These are phyloP conservation scores for Ligdia adustata DNA, from an alignment of 2,888 invertebrate genomes.

Conservation along the genomic window DNA sequence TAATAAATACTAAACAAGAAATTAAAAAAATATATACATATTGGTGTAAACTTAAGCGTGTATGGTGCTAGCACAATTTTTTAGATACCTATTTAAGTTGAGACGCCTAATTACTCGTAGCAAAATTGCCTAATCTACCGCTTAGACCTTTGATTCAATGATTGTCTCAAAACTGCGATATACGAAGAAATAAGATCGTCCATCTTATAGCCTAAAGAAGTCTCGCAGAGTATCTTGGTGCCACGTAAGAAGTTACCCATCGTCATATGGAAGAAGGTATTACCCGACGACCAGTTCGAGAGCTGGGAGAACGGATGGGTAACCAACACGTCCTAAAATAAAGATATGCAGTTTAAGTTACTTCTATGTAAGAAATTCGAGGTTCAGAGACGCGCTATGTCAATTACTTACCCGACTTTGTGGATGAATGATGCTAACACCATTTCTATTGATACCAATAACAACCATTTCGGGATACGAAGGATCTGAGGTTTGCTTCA, in stretches of 20 bases:
- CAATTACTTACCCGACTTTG: constrained; percentile 90
- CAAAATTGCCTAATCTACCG: constrained; percentile 6
- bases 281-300: constrained; percentile 98
- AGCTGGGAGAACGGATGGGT: constrained; percentile 94
- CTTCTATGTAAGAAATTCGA: too few species aligned
- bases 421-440: constrained; percentile 95
- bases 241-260: constrained; percentile 97
- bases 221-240: constrained; percentile 95
- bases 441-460: constrained; percentile 95
- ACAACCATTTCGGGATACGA: constrained; percentile 93
- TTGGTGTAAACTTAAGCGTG: too few species aligned
- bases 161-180: constrained; percentile 83
- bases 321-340: constrained; percentile 89
- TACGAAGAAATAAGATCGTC: constrained; percentile 97
- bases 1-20: neutral
- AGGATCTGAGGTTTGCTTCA: constrained; percentile 95
- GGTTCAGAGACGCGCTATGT: too few species aligned
- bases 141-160: constrained; percentile 55
- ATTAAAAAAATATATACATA: too few species aligned
- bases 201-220: constrained; percentile 97
- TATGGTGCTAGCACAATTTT: too few species aligned
- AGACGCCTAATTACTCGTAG: too few species aligned
- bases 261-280: constrained; percentile 97
- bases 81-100: too few species aligned
- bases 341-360: constrained; percentile 8